phyloP scores from a whole-genome alignment of 2,888 invertebrate species.

The Drosophila pseudotalamancana region DNA sequence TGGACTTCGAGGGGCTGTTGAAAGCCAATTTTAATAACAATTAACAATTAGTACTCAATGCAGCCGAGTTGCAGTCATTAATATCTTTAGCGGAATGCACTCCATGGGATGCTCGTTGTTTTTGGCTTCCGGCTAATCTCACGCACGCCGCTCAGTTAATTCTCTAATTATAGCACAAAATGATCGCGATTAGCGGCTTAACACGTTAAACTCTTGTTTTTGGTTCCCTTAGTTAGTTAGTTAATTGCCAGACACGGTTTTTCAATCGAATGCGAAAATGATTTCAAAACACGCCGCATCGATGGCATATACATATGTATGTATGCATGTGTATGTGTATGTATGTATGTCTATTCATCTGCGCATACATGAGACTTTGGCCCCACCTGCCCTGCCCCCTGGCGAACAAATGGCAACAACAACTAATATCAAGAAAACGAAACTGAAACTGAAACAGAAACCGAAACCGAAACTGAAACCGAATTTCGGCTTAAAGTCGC shows the following conservation, averaged over 20 bases:
- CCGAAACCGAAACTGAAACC: slow-evolving; percentile 18
- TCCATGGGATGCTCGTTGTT: slow-evolving; percentile 4
- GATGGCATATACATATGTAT: not conserved
- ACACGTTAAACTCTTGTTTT: slow-evolving; percentile 38
- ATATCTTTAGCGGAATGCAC: not conserved
- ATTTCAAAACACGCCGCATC: slow-evolving; percentile 65
- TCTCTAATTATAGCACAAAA: slow-evolving; percentile 9
- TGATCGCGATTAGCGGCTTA: slow-evolving; percentile 22
- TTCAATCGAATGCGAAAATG: slow-evolving; percentile 23
- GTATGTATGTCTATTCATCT: slow-evolving; percentile 22
- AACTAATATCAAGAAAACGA: slow-evolving; percentile 11
- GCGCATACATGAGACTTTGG: slow-evolving; percentile 17
- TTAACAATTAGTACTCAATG: too few species aligned
- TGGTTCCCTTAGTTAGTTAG: not conserved
- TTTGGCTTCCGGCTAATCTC: slow-evolving; percentile 47
- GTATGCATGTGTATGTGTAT: not conserved
- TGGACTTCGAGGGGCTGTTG: not conserved
- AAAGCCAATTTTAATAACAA: not conserved
- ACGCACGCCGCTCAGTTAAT: slow-evolving; percentile 44
- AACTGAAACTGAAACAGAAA: slow-evolving; percentile 19
- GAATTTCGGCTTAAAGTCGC: slow-evolving; percentile 33
- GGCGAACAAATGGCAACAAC: slow-evolving; percentile 24
- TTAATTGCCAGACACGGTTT: slow-evolving; percentile 14
- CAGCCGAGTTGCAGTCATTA: slow-evolving; percentile 9
- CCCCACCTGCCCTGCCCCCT: slow-evolving; percentile 17